Base-by-base conservation (phyloP, 2,113 vertebrate genomes). In the Callopanchax toddi region DNA sequence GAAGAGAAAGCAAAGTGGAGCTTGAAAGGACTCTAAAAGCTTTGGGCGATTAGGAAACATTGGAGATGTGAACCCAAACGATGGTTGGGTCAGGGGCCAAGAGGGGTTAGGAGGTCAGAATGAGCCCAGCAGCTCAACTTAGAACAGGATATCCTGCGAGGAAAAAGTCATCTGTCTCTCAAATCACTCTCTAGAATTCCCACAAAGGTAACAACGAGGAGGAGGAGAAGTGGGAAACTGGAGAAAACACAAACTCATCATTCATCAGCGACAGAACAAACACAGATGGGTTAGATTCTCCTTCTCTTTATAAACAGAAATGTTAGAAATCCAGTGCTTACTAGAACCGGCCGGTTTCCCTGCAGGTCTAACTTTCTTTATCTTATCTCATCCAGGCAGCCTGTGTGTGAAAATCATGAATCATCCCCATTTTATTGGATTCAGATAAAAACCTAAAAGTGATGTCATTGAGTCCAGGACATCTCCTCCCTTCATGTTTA, bases 141-240 rank as follows among this genome's bases (percentile, higher is more conserved):
- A 84, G 80, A 90, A 86, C 86, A 87, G 88, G 86, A 89, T 90
- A 89, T 90, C 88, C 88, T 90, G 88, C 56, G 39, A 81, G 82
- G 76, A 87, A 86, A 87, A 85, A 72, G 61, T 81, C 88, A 90
- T 87, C 85, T 84, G 83, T 87, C 84, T 85, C 77, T 43, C 39
- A 36, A 42, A 5, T 78, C 25, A 22, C 22, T 51, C 26, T 78
- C 71, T 53, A 58, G 50, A 79, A 61, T 86, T 82, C 83, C 82
- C 76, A 74, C 76, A 23, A 74, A 67, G 76, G 70, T 49, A 71
- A 72, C 26, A 46, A 64, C 1, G n/a, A 68, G 69, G 67, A 76
- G 60, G 48, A 60, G 61, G 73, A 32, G 75, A 82, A 85, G 63
- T 90, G 76, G 72, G 72, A 36, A 64, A 66, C 36, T 60, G 64